phyloP scores from a whole-genome alignment of 2,888 invertebrate species.

The Luffia ferchaultella region DNA sequence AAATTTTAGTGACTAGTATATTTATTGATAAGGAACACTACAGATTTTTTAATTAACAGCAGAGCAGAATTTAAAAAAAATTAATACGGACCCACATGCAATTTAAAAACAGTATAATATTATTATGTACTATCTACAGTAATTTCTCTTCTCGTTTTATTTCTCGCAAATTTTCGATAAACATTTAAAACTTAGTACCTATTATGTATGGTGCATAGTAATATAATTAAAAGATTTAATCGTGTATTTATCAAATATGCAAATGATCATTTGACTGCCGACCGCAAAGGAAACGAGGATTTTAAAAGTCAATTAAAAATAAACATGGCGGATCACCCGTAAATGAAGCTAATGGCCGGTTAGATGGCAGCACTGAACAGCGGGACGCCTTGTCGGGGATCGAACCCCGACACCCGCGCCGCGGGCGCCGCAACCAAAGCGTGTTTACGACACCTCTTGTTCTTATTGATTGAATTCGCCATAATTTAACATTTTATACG shows the following conservation, averaged over 20 bases:
- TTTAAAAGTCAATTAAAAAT: conserved; percentile 54
- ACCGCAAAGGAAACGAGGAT: conserved; percentile 40
- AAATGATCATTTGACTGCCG: background rate
- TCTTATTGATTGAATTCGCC: conserved; percentile 40
- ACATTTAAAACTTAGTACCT: too few relatives aligned
- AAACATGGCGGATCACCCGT: conserved; percentile 48
- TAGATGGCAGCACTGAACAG: conserved; percentile 46
- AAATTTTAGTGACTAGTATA: too few relatives aligned
- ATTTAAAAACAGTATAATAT: too few relatives aligned
- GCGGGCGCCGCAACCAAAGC: conserved; percentile 28
- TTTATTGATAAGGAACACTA: too few relatives aligned
- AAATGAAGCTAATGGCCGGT: conserved; percentile 51
- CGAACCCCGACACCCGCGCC: conserved; percentile 27
- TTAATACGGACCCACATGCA: too few relatives aligned
- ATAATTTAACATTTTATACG: conserved; percentile 40
- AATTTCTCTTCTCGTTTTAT: too few relatives aligned
- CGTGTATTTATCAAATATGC: background rate
- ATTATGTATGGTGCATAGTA: too few relatives aligned
- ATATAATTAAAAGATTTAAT: too few relatives aligned
- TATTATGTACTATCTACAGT: too few relatives aligned
- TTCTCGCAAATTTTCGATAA: too few relatives aligned
- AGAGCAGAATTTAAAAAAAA: too few relatives aligned
- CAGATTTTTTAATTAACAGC: too few relatives aligned
- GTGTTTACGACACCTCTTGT: conserved; percentile 43
- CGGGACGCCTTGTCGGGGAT: conserved; percentile 41